Conservation (phyloP, 2,888 invertebrate species). For the Sepiola atlantica region DNA sequence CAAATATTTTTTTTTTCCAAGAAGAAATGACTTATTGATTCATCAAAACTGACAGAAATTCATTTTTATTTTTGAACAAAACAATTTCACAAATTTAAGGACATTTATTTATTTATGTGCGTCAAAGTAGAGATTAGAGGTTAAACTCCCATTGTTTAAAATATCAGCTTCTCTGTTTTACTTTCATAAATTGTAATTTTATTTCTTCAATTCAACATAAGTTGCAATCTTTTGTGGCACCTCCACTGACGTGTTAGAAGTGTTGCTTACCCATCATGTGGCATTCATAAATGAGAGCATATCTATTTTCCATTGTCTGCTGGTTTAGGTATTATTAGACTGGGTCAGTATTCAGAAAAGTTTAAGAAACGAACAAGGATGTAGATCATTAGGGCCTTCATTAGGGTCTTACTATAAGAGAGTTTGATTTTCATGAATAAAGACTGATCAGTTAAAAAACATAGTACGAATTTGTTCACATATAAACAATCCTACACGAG, state of each 20-base stretch:
- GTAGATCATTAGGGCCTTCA: no score
- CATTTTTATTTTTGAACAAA: not conserved
- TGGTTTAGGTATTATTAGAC: no score
- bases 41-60: not conserved
- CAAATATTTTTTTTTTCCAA: not conserved
- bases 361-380: no score
- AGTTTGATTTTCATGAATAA: no score
- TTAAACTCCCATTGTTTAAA: not conserved
- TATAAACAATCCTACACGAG: no score
- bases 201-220: not conserved
- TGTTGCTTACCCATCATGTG: not conserved
- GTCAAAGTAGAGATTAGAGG: not conserved
- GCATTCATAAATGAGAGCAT: not conserved
- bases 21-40: not conserved
- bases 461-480: no score
- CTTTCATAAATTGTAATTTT: not conserved
- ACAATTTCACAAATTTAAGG: not conserved
- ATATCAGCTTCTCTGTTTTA: not conserved
- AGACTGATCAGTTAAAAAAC: no score
- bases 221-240: not conserved
- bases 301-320: no score
- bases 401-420: no score
- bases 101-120: not conserved
- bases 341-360: no score
- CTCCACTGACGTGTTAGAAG: not conserved